Conservation (phyloP, 1,140 invertebrate genomes). For the Leptinotarsa undecemlineata region DNA sequence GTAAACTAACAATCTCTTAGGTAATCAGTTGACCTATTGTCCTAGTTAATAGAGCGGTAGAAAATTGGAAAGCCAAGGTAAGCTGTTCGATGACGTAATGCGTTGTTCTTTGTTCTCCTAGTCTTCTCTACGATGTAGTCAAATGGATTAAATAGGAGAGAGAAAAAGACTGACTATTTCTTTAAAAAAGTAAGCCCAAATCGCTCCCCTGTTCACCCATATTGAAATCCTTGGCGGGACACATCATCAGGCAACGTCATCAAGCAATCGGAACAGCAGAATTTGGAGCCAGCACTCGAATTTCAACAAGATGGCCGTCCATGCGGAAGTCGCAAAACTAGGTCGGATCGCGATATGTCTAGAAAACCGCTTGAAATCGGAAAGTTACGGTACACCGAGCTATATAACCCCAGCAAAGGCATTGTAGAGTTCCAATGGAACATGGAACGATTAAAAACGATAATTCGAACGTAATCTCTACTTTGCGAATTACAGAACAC, state of each 20-base stretch:
- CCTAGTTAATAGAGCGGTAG: not conserved
- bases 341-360: not conserved
- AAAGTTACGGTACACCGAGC: no score
- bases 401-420: no score
- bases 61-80: constrained; percentile 6
- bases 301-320: constrained; percentile 22
- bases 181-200: constrained; percentile 47
- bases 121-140: constrained; percentile 25
- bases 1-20: not conserved
- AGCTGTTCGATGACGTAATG: not conserved
- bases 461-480: not conserved
- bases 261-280: no score
- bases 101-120: not conserved
- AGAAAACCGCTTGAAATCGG: no score
- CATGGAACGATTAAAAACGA: not conserved
- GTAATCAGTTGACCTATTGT: not conserved
- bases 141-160: constrained; percentile 51
- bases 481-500: not conserved
- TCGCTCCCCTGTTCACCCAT: constrained; percentile 50
- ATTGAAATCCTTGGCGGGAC: constrained; percentile 6
- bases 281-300: not conserved
- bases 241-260: constrained; percentile 14
- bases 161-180: constrained; percentile 51
- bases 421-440: no score
- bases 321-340: constrained; percentile 28